phyloP scores from a whole-genome alignment of 2,113 vertebrate genomes.

The Aptenodytes forsteri region DNA sequence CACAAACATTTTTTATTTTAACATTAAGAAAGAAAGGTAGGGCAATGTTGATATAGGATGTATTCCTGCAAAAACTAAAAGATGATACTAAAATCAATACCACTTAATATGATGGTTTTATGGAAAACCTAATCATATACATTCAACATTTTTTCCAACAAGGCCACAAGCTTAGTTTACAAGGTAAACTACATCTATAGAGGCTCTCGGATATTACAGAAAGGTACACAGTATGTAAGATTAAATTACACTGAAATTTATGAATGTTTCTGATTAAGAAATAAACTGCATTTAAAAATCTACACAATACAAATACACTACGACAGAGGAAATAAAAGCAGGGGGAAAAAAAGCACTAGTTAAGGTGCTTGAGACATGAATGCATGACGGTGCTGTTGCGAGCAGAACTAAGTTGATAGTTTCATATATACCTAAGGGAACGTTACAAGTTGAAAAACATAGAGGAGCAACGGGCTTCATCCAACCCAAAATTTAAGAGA shows the following conservation, averaged over 20 bases:
- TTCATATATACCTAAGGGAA: background rate
- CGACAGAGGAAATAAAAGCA: background rate
- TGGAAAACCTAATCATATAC: background rate
- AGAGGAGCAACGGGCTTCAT: background rate
- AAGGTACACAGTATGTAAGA: background rate
- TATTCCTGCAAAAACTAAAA: background rate
- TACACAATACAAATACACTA: background rate
- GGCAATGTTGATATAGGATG: background rate
- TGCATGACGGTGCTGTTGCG: accelerated
- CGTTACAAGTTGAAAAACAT: background rate
- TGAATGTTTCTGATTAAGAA: background rate
- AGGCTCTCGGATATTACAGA: background rate
- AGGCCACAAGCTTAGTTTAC: background rate
- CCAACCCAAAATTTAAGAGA: background rate
- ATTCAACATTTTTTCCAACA: background rate
- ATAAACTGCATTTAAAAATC: background rate
- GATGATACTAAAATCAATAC: background rate
- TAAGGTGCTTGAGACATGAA: background rate
- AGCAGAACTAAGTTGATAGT: background rate
- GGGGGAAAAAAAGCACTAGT: accelerated
- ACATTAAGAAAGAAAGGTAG: background rate
- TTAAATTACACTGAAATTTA: background rate
- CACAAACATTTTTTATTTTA: background rate
- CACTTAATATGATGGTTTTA: accelerated
- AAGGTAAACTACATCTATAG: background rate